Percentiles rank a stretch among this genome's conserved stretches.
Evolutionary conservation across 2,113 vertebrate genomes (phyloP).

Genomic region (Micromys minutus): DNA sequence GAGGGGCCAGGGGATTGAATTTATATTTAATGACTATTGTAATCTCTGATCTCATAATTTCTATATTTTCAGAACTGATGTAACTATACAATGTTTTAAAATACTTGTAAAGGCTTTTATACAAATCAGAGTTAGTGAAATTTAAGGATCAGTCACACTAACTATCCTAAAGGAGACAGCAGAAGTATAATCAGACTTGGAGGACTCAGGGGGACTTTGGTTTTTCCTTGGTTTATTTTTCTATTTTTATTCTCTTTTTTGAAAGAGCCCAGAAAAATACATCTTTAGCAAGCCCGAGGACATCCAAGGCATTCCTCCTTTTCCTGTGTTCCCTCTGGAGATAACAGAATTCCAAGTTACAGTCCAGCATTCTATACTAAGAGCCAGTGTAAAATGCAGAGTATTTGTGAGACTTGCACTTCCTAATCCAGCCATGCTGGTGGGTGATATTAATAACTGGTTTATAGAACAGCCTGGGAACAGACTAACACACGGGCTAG

Average conservation of each 20-base stretch:
- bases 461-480: neutral
- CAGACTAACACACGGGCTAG: neutral
- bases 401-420: neutral
- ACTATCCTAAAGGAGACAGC: neutral
- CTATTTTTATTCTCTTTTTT: neutral
- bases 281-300: neutral
- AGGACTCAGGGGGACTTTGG: neutral
- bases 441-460: neutral
- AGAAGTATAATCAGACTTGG: neutral
- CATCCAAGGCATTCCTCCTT: neutral
- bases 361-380: neutral
- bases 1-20: neutral
- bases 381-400: neutral
- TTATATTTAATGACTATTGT: neutral
- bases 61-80: neutral
- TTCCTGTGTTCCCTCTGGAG: neutral
- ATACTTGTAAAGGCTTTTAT: neutral
- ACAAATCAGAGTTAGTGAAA: neutral
- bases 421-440: neutral
- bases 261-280: neutral
- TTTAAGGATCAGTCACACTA: neutral
- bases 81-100: neutral
- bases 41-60: slow-evolving; percentile 1
- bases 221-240: neutral
- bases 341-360: slow-evolving; percentile 4